Evolutionary conservation across 23 tunicate genomes (phyloP), one percentile per base, ranked within the genome.

Genomic region (Styela clava): DNA sequence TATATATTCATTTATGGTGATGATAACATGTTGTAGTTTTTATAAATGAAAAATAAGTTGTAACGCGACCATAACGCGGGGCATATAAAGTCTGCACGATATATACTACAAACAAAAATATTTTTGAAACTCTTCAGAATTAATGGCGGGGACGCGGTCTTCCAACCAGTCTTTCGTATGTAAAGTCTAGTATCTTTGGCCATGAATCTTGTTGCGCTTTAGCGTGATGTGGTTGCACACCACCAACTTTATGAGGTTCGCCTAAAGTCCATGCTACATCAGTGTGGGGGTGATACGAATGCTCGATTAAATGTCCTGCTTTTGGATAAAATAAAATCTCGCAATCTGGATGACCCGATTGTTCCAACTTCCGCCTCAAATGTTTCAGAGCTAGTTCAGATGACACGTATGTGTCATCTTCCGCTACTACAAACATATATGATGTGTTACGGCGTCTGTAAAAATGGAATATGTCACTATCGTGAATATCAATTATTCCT

Each of bases 121-220:
- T n/a, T n/a, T n/a, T n/a, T n/a, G n/a, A n/a, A n/a, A n/a, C n/a
- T n/a, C n/a, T n/a, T n/a, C n/a, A n/a, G n/a, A n/a, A n/a, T n/a
- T n/a, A n/a, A n/a, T n/a, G n/a, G n/a, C n/a, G n/a, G n/a, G n/a
- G n/a, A n/a, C n/a, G n/a, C n/a, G n/a, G n/a, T n/a, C n/a, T n/a
- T n/a, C n/a, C n/a, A n/a, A n/a, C n/a, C n/a, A n/a, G n/a, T 5
- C 70, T 9, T 3, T 65, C 16, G 35, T 35, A 7, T 19, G 34
- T n/a, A 71, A 83, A 83, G 32, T 74, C 20, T 51, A 83, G 2
- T 3, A 69, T 74, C n/a, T 73, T 73, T 16, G 64, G 86, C 86
- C 86, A 83, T 2, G 76, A 73, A 62, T 83, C 69, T 31, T 83
- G 67, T 35, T 83, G 86, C 16, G 86, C 86, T 33, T 62, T 73